Evolutionary conservation across 2,888 invertebrate genomes (phyloP), one percentile per base, ranked within the genome.

Genomic region (Apantesis nais): DNA sequence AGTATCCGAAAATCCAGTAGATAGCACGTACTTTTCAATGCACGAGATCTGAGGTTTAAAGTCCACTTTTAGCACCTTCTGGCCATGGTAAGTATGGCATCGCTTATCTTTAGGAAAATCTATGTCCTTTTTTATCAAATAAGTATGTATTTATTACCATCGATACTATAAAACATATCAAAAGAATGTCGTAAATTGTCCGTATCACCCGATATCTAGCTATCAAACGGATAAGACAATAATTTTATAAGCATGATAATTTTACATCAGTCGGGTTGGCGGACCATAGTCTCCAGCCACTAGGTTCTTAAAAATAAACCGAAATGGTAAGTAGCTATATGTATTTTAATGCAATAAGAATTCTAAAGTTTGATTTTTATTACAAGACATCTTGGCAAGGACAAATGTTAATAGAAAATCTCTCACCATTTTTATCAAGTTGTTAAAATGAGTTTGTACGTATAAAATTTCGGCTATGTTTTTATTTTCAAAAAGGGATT

Each of bases 201-300:
- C 89, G 88, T 91, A 79, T 81, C 91, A 75, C 66, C 19, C 79
- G 88, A 90, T 92, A 90, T 78, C 78, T 75, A 72, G 74, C 88
- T 93, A 93, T 93, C 93, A 77, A 62, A 68, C 77, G 90, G 92
- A 93, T 92, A 93, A 88, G 85, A 85, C 76, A 82, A 81, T 88
- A 88, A 86, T 86, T 85, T 85, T 77, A 72, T 58, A 5, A 58
- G 29, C 83, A 80, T 84, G 88, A 86, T 88, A 88, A 89, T 82
- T 82, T 78, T 79, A 75, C 86, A 82, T 70, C 86, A 93, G 92
- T 93, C 83, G 89, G 77, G 90, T 90, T 90, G 91, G 90, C 89
- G 89, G 78, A 75, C 83, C 80, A 72, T 72, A 68, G 83, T 85
- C 88, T 90, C 89, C 90, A 80, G 85, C 88, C 86, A 86, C 89